Base-by-base conservation (phyloP, 2,113 vertebrate genomes). In the Oreocharis arfaki region DNA sequence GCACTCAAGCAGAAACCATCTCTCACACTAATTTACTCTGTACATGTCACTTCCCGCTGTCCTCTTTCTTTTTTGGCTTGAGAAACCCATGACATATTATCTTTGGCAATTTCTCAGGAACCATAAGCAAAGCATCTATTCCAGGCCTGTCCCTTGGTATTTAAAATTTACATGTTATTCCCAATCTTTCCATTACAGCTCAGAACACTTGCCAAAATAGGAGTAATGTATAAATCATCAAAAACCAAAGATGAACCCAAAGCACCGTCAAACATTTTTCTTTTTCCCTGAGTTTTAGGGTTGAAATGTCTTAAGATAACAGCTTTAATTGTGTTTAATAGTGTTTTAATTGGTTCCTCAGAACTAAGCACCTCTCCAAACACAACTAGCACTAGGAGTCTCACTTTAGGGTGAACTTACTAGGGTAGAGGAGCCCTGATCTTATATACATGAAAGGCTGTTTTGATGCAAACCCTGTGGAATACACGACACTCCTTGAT, bases 31-130 rank as follows among this genome's bases (percentile, higher is more conserved):
- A 59, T 96, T 94, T 86, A 59, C 75, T 85, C 63, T 76, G 53
- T 76, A 67, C 78, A 76, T 90, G 82, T 90, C 82, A 91, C 42
- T 94, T 91, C 68, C 44, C 22, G 1, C 75, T 90, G 75, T 65
- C 24, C 32, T 93, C 44, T 46, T 74, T 80, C 68, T 39, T 86
- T 84, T 92, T 56, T 90, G 68, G 52, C 75, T 92, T 89, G 87
- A 89, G 61, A 69, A 55, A 37, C 23, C 20, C 41, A 8, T 95
- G 84, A 87, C 59, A 63, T 94, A 73, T 69, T 93, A 21, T 94
- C 63, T 88, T 97, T 97, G 93, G 93, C 90, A 96, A 39, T 24
- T 78, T 32, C 90, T 93, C 67, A 84, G 61, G n/a, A 93, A 64
- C 91, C 91, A 82, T 82, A 97, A 96, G 42, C 47, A 86, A 87